phyloP scores from a whole-genome alignment of 2,113 vertebrate genomes.

The Microtus oregoni region DNA sequence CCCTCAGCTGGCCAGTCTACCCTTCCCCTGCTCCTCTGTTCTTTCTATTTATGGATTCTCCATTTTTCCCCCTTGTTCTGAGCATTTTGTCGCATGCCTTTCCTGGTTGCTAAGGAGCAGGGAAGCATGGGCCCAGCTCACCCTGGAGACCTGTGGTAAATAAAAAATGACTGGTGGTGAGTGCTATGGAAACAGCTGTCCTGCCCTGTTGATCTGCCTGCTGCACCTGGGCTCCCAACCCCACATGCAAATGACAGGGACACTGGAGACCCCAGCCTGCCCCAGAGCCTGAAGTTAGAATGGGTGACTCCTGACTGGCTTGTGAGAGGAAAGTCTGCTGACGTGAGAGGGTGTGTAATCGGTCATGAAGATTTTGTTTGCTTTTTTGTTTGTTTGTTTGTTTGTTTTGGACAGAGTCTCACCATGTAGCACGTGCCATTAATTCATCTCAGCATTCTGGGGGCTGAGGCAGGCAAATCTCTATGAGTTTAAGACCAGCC shows the following conservation, averaged over 20 bases:
- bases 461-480: neutral
- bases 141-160: conserved; percentile 55
- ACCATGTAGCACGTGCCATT: neutral
- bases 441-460: neutral
- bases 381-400: neutral
- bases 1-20: neutral
- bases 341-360: neutral
- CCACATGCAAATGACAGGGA: neutral
- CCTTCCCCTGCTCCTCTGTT: neutral
- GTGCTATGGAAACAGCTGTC: neutral
- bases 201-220: neutral
- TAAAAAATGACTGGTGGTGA: conserved; percentile 13
- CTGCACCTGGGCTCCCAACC: neutral
- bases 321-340: neutral
- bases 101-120: conserved; percentile 8
- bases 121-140: neutral
- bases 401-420: neutral
- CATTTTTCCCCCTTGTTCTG: neutral
- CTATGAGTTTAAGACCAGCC: neutral
- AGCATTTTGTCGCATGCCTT: conserved; percentile 9
- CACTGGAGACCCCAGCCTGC: neutral
- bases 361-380: neutral
- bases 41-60: conserved; percentile 14
- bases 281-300: neutral
- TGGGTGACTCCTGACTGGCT: neutral